A percentile compares a stretch with the other conserved stretches of the same genome.
Evolutionary conservation across 2,888 invertebrate species (phyloP).

Genomic region (Drosophila diplacantha): DNA sequence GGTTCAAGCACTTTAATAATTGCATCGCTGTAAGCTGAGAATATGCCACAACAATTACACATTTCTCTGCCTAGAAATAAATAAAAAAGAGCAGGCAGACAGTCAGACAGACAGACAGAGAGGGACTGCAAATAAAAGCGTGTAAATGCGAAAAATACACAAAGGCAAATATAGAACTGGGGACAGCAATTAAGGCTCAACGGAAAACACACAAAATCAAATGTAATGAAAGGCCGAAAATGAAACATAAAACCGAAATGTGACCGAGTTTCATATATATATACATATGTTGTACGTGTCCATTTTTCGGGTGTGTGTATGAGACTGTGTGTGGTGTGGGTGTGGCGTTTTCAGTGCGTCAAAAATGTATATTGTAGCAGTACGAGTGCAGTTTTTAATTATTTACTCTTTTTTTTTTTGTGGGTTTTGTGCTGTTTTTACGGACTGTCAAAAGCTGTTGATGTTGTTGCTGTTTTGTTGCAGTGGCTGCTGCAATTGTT

Average conservation of each 20-base stretch:
- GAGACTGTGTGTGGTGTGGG: slow-evolving; percentile 6
- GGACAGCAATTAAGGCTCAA: slow-evolving; percentile 26
- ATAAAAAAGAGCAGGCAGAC: no score
- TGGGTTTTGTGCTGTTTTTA: slow-evolving; percentile 11
- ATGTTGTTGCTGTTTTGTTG: slow-evolving; percentile 23
- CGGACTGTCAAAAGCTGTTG: slow-evolving; percentile 34
- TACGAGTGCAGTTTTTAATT: slow-evolving; percentile 21
- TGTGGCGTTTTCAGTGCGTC: slow-evolving; percentile 11
- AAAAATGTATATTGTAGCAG: slow-evolving; percentile 9
- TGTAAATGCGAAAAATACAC: background rate
- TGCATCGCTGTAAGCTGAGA: background rate
- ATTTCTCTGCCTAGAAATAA: background rate
- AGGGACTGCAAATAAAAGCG: background rate
- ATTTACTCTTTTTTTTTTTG: slow-evolving; percentile 5
- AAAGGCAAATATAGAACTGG: slow-evolving; percentile 3
- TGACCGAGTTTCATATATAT: background rate
- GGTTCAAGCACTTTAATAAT: background rate
- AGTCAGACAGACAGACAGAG: background rate
- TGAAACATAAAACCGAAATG: slow-evolving; percentile 18
- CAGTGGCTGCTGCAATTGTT: slow-evolving; percentile 21
- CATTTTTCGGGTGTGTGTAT: slow-evolving; percentile 3
- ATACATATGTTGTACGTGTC: background rate
- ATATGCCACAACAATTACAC: background rate
- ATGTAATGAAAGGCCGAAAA: slow-evolving; percentile 21
- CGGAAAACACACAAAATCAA: slow-evolving; percentile 17